A percentile compares a stretch with the other conserved stretches of the same genome.
phyloP scores from a whole-genome alignment of 2,888 invertebrate genomes.

The Deilephila elpenor region DNA sequence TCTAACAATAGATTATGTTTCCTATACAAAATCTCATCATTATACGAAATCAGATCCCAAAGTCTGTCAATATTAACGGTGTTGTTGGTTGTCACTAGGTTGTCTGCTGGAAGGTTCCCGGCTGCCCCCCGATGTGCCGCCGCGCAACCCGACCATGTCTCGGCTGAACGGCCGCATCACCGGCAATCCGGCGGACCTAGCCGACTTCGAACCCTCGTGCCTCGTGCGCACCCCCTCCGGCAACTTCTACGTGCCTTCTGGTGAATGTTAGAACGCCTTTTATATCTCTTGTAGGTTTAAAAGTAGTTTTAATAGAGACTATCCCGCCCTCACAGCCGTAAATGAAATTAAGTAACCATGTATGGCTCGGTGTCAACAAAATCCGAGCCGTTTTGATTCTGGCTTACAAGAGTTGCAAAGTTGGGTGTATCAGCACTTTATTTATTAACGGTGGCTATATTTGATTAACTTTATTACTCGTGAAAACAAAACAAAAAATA shows the following conservation, averaged over 20 bases:
- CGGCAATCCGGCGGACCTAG: slow-evolving; percentile 90
- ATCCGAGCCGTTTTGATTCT: too few relatives aligned
- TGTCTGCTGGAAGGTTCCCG: slow-evolving; percentile 93
- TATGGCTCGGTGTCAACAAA: too few relatives aligned
- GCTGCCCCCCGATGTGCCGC: slow-evolving; percentile 95
- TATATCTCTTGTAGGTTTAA: slow-evolving; percentile 29
- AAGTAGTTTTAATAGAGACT: too few relatives aligned
- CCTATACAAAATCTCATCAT: too few relatives aligned
- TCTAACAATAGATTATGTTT: too few relatives aligned
- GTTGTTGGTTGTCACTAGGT: slow-evolving; percentile 82
- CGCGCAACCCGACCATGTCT: slow-evolving; percentile 94
- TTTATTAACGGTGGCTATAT: too few relatives aligned
- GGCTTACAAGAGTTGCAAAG: too few relatives aligned
- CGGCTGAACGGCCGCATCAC: slow-evolving; percentile 95
- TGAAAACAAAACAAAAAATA: too few relatives aligned
- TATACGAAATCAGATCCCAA: too few relatives aligned
- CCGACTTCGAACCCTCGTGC: slow-evolving; percentile 95
- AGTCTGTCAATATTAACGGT: neutral
- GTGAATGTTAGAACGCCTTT: slow-evolving; percentile 66
- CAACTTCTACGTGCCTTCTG: slow-evolving; percentile 96
- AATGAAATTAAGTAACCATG: neutral
- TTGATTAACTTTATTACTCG: too few relatives aligned
- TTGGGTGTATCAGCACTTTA: too few relatives aligned
- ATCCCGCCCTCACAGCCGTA: too few relatives aligned
- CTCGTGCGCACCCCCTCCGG: slow-evolving; percentile 96